Evolutionary conservation across 2,113 vertebrate species (phyloP).

Genomic region (Strix uralensis): DNA sequence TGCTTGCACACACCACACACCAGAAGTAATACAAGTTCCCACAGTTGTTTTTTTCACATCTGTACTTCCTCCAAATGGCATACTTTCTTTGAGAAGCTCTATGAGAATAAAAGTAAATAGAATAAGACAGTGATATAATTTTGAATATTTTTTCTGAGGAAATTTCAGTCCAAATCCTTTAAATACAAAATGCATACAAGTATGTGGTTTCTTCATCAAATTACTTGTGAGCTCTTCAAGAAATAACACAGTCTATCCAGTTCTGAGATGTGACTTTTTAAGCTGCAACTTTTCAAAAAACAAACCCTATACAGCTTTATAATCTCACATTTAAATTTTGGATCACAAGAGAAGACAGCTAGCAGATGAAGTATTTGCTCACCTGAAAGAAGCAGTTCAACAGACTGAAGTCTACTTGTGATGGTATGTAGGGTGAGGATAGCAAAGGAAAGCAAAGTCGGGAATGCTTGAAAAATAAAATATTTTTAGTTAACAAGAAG

Average conservation of each 20-base stretch:
- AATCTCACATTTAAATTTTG: constrained; percentile 58
- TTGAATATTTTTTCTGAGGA: not conserved
- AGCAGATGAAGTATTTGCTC: constrained; percentile 73
- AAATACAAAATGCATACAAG: not conserved
- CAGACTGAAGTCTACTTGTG: constrained; percentile 76
- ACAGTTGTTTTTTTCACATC: not conserved
- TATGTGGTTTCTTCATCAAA: not conserved
- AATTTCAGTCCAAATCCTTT: not conserved
- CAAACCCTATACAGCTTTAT: not conserved
- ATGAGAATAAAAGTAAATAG: not conserved
- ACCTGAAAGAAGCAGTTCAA: constrained; percentile 75
- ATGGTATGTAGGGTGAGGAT: constrained; percentile 76
- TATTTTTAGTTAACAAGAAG: constrained; percentile 71
- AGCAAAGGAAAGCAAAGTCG: constrained; percentile 77
- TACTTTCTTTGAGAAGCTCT: not conserved
- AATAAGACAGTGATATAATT: not conserved
- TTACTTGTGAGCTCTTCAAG: not conserved
- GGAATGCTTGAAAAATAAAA: constrained; percentile 80
- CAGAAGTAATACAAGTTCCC: not conserved
- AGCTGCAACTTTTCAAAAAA: not conserved
- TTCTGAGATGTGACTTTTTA: not conserved
- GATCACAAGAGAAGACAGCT: constrained; percentile 57
- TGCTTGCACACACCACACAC: not conserved
- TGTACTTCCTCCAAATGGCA: not conserved
- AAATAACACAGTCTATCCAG: not conserved